A percentile compares a stretch with the other conserved stretches of the same genome.
Conservation (phyloP, 2,113 vertebrate species). For the human (Homo sapiens) region DNA sequence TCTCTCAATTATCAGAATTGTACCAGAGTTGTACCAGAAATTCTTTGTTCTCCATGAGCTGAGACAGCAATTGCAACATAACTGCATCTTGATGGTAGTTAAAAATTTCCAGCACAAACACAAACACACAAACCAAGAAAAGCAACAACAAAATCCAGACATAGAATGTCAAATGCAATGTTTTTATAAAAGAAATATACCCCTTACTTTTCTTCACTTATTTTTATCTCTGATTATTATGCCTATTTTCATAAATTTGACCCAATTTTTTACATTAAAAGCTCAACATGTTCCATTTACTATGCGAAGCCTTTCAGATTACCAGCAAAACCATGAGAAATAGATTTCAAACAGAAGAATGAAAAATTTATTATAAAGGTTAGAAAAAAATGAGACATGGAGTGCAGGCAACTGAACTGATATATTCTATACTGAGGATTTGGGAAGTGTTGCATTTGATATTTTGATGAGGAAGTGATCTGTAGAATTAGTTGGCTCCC, state of each 20-base stretch:
- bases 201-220: background rate
- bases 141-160: background rate
- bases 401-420: background rate
- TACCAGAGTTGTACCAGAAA: background rate
- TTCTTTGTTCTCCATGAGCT: background rate
- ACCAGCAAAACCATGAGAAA: constrained; percentile 47
- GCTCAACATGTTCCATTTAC: background rate
- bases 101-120: background rate
- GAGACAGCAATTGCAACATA: background rate
- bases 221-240: background rate
- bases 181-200: background rate
- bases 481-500: background rate
- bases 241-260: background rate
- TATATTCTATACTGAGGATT: background rate
- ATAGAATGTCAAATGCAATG: background rate
- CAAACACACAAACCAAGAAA: background rate
- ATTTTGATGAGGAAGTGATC: background rate
- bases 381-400: constrained; percentile 14
- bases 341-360: constrained; percentile 37
- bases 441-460: background rate
- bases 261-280: constrained; percentile 14
- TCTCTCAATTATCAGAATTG: background rate
- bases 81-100: background rate
- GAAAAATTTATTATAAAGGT: constrained; percentile 33
- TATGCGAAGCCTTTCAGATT: background rate